A percentile compares a stretch with the other conserved stretches of the same genome.
Evolutionary conservation across 2,113 vertebrate species (phyloP).

Genomic region (Oryzias melastigma): DNA sequence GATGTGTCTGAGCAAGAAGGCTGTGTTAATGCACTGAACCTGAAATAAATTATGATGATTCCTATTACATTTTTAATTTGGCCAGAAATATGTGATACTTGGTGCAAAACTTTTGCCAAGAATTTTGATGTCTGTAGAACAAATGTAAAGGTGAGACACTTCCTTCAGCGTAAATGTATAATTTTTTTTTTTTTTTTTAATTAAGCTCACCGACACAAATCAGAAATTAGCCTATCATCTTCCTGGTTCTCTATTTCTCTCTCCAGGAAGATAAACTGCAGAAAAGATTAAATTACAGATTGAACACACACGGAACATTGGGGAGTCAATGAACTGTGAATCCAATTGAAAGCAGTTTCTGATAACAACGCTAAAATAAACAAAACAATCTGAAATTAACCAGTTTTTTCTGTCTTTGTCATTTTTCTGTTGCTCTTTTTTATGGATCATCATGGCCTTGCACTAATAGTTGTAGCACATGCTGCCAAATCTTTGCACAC

Average conservation of each 20-base stretch:
- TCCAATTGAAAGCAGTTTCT: constrained; percentile 8
- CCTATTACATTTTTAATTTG: constrained; percentile 33
- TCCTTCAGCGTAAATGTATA: not conserved
- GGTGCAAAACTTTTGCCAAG: not conserved
- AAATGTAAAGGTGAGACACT: not conserved
- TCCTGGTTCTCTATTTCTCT: constrained; percentile 29
- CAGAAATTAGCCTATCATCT: constrained; percentile 11
- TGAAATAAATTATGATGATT: constrained; percentile 81
- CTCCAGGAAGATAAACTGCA: constrained; percentile 39
- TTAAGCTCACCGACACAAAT: constrained; percentile 12
- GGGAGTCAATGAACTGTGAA: constrained; percentile 46
- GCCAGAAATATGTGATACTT: constrained; percentile 13
- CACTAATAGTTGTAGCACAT: no score
- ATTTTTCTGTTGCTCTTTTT: no score
- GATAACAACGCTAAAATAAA: constrained; percentile 26
- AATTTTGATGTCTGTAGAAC: not conserved
- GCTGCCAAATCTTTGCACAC: no score
- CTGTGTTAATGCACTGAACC: constrained; percentile 87
- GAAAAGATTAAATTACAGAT: constrained; percentile 37
- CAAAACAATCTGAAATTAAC: no score
- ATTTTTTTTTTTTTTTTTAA: not conserved
- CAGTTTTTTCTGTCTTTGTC: no score
- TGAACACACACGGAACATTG: constrained; percentile 5
- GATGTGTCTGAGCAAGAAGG: constrained; percentile 79
- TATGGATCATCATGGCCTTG: no score